Evolutionary conservation across 2,888 invertebrate genomes (phyloP), one percentile per base, ranked within the genome.

Genomic region (Drosophila seclusa): DNA sequence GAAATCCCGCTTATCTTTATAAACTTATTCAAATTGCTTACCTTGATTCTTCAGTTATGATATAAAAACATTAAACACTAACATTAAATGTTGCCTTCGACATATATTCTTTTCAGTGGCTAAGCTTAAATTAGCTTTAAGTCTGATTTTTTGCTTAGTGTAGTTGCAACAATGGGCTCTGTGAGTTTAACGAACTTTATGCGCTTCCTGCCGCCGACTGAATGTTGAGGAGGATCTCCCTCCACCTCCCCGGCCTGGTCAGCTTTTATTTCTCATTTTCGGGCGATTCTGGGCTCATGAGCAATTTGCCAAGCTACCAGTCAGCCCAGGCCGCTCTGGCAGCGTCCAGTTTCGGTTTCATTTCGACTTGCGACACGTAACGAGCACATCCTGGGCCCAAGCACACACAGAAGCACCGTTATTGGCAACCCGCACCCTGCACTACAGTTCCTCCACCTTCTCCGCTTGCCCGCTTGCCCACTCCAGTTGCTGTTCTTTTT

Each of bases 101-200:
- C 5, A 31, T 10, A 1, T 21, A 21, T 21, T 21, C 1, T 21
- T 11, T 21, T 5, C 42, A 42, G 11, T 42, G 45, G 6, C 13
- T 4, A 13, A 21, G 42, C 13, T 21, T 1, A 13, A 21, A 1
- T 7, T 1, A 6, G 42, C 13, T 45, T 21, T 2, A 7, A 21
- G 45, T 7, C 2, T 4, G 10, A 49, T 2, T 16, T 34, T 71
- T 79, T 53, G 27, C 27, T 29, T 10, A 64, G 77, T 77, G 77
- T 34, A 67, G 24, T 61, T 62, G 59, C 68, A 70, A 78, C 78
- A 80, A 80, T 78, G 82, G 69, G 72, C 69, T 69, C 58, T 61
- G 53, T 59, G 89, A 89, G 87, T 87, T 89, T 90, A 87, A 87
- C 89, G 87, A 87, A 90, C 87, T 87, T 83, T 87, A 72, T 70